A percentile compares a stretch with the other conserved stretches of the same genome.
phyloP scores from a whole-genome alignment of 2,888 invertebrate genomes.

The Orgyia antiqua region DNA sequence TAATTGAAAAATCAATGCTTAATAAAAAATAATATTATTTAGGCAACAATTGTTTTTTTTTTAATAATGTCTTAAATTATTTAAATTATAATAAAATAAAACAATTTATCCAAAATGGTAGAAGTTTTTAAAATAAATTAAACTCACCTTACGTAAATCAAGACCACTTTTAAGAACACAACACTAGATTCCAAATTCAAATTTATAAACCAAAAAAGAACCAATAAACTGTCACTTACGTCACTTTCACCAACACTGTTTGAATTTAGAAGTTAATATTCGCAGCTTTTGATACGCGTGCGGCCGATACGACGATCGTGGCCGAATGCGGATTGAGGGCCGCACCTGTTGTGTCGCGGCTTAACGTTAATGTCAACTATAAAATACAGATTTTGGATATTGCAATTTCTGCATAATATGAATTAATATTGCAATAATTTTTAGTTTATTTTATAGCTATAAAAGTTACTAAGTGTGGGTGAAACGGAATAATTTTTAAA shows the following conservation, averaged over 20 bases:
- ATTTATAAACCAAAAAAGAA: slow-evolving; percentile 6
- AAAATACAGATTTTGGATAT: slow-evolving; percentile 11
- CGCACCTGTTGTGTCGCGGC: slow-evolving; percentile 60
- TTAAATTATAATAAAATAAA: too few relatives aligned
- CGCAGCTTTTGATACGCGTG: slow-evolving; percentile 33
- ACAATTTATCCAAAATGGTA: too few relatives aligned
- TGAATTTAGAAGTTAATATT: slow-evolving; percentile 23
- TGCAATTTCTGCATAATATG: slow-evolving; percentile 2
- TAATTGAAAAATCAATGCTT: too few relatives aligned
- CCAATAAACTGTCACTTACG: slow-evolving; percentile 10
- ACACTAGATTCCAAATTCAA: slow-evolving; percentile 7
- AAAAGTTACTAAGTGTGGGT: too few relatives aligned
- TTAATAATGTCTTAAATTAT: too few relatives aligned
- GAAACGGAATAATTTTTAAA: too few relatives aligned
- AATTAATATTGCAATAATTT: slow-evolving; percentile 3
- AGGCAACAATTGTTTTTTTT: too few relatives aligned
- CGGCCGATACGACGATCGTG: slow-evolving; percentile 40
- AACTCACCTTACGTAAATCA: slow-evolving; percentile 17
- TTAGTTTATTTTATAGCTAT: too few relatives aligned
- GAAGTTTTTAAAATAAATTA: too few relatives aligned
- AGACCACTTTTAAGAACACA: slow-evolving; percentile 16
- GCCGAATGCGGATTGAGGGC: slow-evolving; percentile 51
- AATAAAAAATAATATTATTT: too few relatives aligned
- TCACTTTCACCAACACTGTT: slow-evolving; percentile 25
- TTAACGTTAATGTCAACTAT: slow-evolving; percentile 21